Evolutionary conservation across 2,888 invertebrate genomes (phyloP), one percentile per base, ranked within the genome.

Genomic region (Luffia ferchaultella): DNA sequence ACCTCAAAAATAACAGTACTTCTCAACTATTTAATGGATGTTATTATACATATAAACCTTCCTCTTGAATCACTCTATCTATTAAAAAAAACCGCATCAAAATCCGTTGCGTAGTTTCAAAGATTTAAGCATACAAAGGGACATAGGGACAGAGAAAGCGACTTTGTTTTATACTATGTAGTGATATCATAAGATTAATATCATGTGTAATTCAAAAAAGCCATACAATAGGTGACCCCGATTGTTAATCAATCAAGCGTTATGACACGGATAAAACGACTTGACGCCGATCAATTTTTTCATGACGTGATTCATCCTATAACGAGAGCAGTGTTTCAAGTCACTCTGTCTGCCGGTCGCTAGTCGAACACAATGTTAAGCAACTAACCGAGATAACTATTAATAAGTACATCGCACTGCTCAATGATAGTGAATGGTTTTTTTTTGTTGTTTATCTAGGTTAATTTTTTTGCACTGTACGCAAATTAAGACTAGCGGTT

Each of bases 401-500:
- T 58, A 56, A 61, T 69, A 67, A 71, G 67, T 65, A 57, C 60
- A 60, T 57, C 60, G 60, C n/a, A 16, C 16, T n/a, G 18, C 5
- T 16, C 30, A 30, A 60, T 62, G 62, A 57, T 63, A 67, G 67
- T 65, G 67, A 67, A 66, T 58, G 60, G 61, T 67, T 68, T 72
- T 72, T 68, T 62, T 62, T 53, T 55, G 55, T 52, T 53, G 46
- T 40, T 49, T 59, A 58, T 30, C 5, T 30, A 12, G 30, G 30
- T 30, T 30, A 12, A n/a, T n/a, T 62, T 75, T 76, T 75, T 76
- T 73, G 72, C 73, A 68, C 72, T 69, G 72, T 70, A 67, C 62
- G 68, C 73, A 73, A 76, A 76, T 76, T 77, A 55, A 62, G 70
- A 68, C 69, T 65, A 72, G 68, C 67, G 62, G 65, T 68, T 65